These are phyloP conservation scores for zebrafish (Danio rerio) DNA, from an alignment of 2,113 vertebrate species.

Conservation along the genomic window GRCz12tu NC_133176.1:41786501-41787000, in stretches of 20 bases:
- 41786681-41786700: not conserved
- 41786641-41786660: too few species aligned
- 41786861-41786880: slow-evolving; percentile 18
- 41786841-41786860: slow-evolving; percentile 20
- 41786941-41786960: slow-evolving; percentile 31
- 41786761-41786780: not conserved
- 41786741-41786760: not conserved
- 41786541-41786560: too few species aligned
- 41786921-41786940: slow-evolving; percentile 20
- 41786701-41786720: not conserved
- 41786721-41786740: not conserved
- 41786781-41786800: not conserved
- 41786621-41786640: not conserved
- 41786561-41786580: too few species aligned
- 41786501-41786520: too few species aligned
- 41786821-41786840: slow-evolving; percentile 19
- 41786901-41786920: not conserved
- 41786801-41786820: slow-evolving; percentile 5
- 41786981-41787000: slow-evolving; percentile 5
- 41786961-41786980: slow-evolving; percentile 7
- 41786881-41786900: slow-evolving; percentile 12
- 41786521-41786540: too few species aligned
- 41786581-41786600: too few species aligned
- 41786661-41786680: not conserved
- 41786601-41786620: too few species aligned